These are phyloP conservation scores for Coboldia fuscipes DNA, from an alignment of 1,140 invertebrate species.

Conservation along the genomic window DNA sequence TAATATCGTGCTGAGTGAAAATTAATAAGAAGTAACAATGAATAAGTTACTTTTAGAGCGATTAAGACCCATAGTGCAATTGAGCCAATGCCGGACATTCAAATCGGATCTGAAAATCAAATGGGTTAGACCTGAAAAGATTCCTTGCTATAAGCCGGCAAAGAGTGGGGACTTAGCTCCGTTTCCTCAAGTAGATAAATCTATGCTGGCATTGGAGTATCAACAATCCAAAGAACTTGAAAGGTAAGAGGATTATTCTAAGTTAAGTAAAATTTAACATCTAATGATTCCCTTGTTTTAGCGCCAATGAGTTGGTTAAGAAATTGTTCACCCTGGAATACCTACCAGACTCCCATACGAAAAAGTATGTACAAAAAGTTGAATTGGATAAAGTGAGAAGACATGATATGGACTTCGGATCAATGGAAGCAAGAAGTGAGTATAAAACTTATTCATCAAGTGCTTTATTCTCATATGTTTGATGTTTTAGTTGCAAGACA, in stretches of 20 bases:
- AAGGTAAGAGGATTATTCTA: too few species aligned
- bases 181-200: constrained; percentile 19
- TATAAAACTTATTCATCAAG: constrained; percentile 1
- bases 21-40: too few species aligned
- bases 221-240: constrained; percentile 27
- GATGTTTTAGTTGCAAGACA: constrained; percentile 26
- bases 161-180: constrained; percentile 32
- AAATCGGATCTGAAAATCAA: constrained; percentile 36
- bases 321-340: constrained; percentile 31
- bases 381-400: constrained; percentile 26
- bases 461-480: neutral
- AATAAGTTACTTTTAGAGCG: too few species aligned
- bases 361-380: constrained; percentile 18
- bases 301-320: constrained; percentile 30
- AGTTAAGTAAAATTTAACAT: too few species aligned
- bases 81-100: too few species aligned
- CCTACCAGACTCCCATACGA: constrained; percentile 19
- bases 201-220: constrained; percentile 17
- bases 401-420: constrained; percentile 28
- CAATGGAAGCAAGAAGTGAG: constrained; percentile 31
- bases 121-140: constrained; percentile 34
- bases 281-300: constrained; percentile 10
- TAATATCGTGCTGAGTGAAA: too few species aligned
- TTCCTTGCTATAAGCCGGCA: constrained; percentile 24
- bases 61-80: too few species aligned